Conservation (phyloP, 2,113 vertebrate species). For the Butorides virescens region DNA sequence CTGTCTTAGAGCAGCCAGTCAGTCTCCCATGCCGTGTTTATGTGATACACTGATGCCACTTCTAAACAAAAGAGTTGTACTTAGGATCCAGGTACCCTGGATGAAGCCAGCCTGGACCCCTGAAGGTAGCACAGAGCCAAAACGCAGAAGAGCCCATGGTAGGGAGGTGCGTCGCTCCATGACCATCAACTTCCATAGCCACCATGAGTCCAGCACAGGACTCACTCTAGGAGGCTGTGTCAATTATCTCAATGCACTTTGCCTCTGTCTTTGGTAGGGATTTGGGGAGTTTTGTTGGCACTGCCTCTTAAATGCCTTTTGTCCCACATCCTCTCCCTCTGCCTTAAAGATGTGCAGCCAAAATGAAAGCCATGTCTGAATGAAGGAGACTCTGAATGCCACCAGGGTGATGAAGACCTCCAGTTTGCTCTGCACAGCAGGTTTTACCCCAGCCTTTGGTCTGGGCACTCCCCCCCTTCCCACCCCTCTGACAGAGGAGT, state of each 20-base stretch:
- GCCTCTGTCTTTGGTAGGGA: not conserved
- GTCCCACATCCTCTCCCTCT: not conserved
- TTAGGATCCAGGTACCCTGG: not conserved
- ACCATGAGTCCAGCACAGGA: not conserved
- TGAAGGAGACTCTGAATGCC: not conserved
- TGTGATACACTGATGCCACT: not conserved
- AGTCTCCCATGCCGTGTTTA: accelerated
- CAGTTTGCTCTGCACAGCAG: not conserved
- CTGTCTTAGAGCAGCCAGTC: not conserved
- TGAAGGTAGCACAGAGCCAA: not conserved
- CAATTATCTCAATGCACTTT: not conserved
- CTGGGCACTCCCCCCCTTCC: not conserved
- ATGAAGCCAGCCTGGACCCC: not conserved
- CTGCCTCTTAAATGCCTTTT: not conserved
- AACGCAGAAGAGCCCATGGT: accelerated
- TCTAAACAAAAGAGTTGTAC: not conserved
- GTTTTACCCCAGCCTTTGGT: not conserved
- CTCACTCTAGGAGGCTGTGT: not conserved
- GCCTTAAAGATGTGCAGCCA: not conserved
- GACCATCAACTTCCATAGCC: not conserved
- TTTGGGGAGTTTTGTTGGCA: not conserved
- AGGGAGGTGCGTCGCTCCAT: not conserved
- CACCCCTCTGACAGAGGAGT: not conserved
- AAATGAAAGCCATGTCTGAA: not conserved
- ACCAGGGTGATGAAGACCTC: not conserved